A percentile compares a stretch with the other conserved stretches of the same genome.
Conservation (phyloP, 2,888 invertebrate genomes). For the Habrosyne pyritoides region DNA sequence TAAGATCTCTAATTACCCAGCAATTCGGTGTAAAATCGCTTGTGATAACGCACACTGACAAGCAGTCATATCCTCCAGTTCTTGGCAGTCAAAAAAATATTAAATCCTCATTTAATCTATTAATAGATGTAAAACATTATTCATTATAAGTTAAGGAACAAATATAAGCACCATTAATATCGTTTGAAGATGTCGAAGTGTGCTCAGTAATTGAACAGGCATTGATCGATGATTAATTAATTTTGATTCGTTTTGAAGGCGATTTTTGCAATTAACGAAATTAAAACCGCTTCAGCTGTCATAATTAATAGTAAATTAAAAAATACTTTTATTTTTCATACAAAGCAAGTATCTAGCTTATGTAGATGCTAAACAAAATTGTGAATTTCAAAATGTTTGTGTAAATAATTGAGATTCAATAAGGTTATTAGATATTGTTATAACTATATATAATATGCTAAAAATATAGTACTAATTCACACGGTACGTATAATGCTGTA, state of each 20-base stretch:
- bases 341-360: too few relatives aligned
- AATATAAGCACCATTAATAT: not conserved
- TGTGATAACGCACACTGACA: too few relatives aligned
- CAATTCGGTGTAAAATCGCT: too few relatives aligned
- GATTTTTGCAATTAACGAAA: not conserved
- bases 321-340: not conserved
- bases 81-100: not conserved
- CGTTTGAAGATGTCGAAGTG: not conserved
- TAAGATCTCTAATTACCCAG: too few relatives aligned
- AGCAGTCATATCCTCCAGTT: too few relatives aligned
- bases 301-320: not conserved
- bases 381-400: too few relatives aligned
- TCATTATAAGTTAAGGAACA: not conserved
- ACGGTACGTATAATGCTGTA: too few relatives aligned
- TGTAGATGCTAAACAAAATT: too few relatives aligned
- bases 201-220: not conserved
- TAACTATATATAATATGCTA: too few relatives aligned
- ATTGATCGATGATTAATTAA: constrained; percentile 8
- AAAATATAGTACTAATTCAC: too few relatives aligned
- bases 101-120: not conserved
- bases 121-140: not conserved
- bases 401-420: too few relatives aligned
- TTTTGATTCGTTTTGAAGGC: not conserved
- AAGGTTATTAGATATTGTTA: too few relatives aligned
- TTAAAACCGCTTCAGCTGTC: not conserved